Evolutionary conservation across 2,888 invertebrate genomes (phyloP).

Genomic region (Agonopterix arenella): DNA sequence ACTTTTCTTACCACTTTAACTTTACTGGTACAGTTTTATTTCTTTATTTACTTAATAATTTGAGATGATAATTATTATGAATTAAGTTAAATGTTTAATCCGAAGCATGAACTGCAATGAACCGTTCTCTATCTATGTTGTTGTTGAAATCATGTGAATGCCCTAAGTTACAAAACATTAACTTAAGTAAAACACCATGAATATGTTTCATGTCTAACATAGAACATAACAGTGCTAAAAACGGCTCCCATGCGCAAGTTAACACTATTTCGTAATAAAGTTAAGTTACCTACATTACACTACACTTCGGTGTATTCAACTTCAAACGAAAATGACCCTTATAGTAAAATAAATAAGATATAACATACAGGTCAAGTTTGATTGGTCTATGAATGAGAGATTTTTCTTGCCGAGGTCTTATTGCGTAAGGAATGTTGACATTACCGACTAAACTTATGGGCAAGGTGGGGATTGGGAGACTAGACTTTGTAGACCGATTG

Average conservation of each 20-base stretch:
- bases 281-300: conserved; percentile 9
- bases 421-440: conserved; percentile 72
- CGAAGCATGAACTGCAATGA: no score
- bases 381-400: conserved; percentile 33
- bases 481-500: not conserved
- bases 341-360: not conserved
- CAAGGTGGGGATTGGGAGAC: conserved; percentile 20
- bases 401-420: conserved; percentile 59
- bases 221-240: conserved; percentile 3
- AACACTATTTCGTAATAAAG: conserved; percentile 34
- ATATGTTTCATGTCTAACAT: no score
- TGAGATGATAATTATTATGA: no score
- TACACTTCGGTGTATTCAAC: conserved; percentile 1
- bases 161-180: no score
- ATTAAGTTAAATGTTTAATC: no score
- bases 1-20: no score
- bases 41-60: no score
- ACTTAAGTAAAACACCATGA: no score
- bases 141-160: no score
- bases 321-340: not conserved
- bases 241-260: conserved; percentile 26
- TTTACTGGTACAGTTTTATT: no score
- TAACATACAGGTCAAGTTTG: not conserved
- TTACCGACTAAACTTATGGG: conserved; percentile 35
- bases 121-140: no score